Base-by-base conservation (phyloP, 1,140 invertebrate species). In the Pemphigus obesinymphae region DNA sequence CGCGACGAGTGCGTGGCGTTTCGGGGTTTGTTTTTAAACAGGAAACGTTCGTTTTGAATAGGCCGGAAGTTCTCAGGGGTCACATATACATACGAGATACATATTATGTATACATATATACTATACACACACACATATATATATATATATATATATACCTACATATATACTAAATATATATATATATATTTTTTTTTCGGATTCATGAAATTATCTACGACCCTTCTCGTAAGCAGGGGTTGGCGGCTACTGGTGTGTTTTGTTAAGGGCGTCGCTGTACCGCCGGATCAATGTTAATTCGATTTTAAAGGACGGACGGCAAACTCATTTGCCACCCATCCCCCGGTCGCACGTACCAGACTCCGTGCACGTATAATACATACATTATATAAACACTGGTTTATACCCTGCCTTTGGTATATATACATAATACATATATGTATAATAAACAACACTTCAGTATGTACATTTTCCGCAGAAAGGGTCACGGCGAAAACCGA, bases 231-330 rank as follows among this genome's bases (percentile, higher is more conserved):
- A 20, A n/a, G 26, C 15, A 17, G 15, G 29, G 26, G 26, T 29
- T 37, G 66, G 34, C 31, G 43, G 15, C 40, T 72, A 72, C 23
- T 23, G 68, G 40, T 72, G 68, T 29, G 68, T 48, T 48, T 43
- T 78, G 55, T 55, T 78, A 78, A 55, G 48, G 31, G 34, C 34
- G 37, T 37, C 53, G 15, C 53, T 61, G 45, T 55, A 26, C 48
- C 13, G 37, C 37, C 50, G 58, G 75, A 82, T 82, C 82, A 78
- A 82, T 82, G 82, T 43, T 82, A 82, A 82, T 82, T 82, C 75
- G 82, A 82, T 82, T 82, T 82, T 82, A 80, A 82, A 70, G 82
- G 82, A 78, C 75, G 53, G 17, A 31, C 55, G 61, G 73, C 31
- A 78, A 82, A 82, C 82, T 82, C 82, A 80, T 82, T 82, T 75